Percentiles rank a stretch among this genome's conserved stretches.
These are phyloP conservation scores for Megastigmus dorsalis DNA, from an alignment of 2,888 invertebrate species.

Conservation along the genomic window DNA sequence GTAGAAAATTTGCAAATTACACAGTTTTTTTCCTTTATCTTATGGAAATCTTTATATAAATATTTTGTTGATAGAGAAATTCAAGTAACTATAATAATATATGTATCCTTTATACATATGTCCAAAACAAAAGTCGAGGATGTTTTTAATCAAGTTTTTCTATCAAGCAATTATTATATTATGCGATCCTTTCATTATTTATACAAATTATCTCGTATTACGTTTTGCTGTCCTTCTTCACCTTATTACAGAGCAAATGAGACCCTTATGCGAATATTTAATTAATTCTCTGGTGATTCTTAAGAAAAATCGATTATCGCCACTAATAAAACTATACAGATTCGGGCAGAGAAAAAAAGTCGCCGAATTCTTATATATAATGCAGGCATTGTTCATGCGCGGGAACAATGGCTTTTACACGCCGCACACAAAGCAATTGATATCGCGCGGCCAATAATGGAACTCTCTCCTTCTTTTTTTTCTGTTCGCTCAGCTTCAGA, in stretches of 20 bases:
- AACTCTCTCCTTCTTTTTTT: conserved; percentile 1
- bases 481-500: conserved; percentile 3
- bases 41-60: conserved; percentile 33
- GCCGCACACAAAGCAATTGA: conserved; percentile 41
- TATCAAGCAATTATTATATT: conserved; percentile 15
- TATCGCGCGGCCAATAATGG: conserved; percentile 46
- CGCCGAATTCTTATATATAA: not conserved
- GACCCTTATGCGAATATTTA: too few relatives aligned
- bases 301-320: not conserved
- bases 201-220: conserved; percentile 6
- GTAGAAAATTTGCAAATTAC: conserved; percentile 50
- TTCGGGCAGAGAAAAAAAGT: too few relatives aligned
- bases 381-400: not conserved
- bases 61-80: conserved; percentile 30
- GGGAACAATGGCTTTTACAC: not conserved
- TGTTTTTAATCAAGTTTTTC: conserved; percentile 5
- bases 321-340: too few relatives aligned
- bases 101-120: conserved; percentile 13
- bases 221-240: not conserved
- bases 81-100: too few relatives aligned
- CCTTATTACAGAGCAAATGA: too few relatives aligned
- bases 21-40: conserved; percentile 14
- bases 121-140: conserved; percentile 1
- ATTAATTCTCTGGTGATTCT: not conserved
- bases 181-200: not conserved